Evolutionary conservation across 1,140 invertebrate genomes (phyloP).

Genomic region (Magallana ariakensis): DNA sequence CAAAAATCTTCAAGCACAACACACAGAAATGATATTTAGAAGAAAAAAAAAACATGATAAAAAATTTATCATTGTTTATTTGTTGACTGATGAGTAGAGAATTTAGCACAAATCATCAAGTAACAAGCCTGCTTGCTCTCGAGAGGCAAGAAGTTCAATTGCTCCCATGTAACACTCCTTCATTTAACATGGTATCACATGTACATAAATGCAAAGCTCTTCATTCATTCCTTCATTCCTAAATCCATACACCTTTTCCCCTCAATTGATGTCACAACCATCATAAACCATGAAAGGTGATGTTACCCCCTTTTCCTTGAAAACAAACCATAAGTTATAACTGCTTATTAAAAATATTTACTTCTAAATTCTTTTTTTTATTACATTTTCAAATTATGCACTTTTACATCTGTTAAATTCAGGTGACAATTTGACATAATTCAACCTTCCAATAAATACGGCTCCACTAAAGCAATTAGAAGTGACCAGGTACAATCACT

Average conservation of each 20-base stretch:
- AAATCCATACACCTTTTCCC: neutral
- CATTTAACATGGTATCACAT: neutral
- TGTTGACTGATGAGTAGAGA: conserved; percentile 23
- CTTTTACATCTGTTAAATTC: conserved; percentile 14
- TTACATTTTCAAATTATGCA: conserved; percentile 32
- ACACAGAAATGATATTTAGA: neutral
- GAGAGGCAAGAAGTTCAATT: conserved; percentile 25
- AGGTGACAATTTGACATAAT: neutral
- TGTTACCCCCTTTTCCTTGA: neutral
- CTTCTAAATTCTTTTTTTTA: conserved; percentile 1
- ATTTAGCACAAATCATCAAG: conserved; percentile 19
- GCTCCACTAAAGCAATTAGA: neutral
- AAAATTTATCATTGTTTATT: conserved; percentile 4
- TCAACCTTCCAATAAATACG: conserved; percentile 18
- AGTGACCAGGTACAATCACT: neutral
- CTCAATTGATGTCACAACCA: neutral
- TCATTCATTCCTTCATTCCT: neutral
- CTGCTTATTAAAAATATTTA: conserved; percentile 34
- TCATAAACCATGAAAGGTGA: conserved; percentile 1
- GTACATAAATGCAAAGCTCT: neutral
- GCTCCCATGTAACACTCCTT: conserved; percentile 6
- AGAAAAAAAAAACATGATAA: neutral
- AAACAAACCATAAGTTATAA: neutral
- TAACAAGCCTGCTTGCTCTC: conserved; percentile 26
- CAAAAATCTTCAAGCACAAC: no score